Conservation (phyloP, 2,113 vertebrate species). For the Psilopogon haemacephalus region DNA sequence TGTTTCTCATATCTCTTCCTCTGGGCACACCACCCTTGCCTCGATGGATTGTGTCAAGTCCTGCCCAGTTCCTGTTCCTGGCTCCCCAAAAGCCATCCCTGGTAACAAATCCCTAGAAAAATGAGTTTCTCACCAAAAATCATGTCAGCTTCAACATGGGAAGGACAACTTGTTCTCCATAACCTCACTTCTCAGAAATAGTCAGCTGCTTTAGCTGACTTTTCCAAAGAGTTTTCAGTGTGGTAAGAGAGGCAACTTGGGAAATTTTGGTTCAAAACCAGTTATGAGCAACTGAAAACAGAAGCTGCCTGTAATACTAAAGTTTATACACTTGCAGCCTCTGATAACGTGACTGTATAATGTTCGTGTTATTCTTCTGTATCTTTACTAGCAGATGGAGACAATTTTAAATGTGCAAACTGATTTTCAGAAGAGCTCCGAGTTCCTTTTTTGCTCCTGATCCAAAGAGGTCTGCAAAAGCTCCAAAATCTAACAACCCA, state of each 20-base stretch:
- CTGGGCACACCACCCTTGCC: rapidly evolving
- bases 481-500: neutral
- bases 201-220: neutral
- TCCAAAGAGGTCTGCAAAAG: neutral
- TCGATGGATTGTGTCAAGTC: neutral
- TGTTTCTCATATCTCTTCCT: neutral
- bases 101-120: neutral
- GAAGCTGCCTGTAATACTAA: neutral
- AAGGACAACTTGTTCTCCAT: neutral
- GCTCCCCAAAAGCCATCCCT: neutral
- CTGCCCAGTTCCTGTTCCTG: neutral
- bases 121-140: rapidly evolving
- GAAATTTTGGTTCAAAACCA: neutral
- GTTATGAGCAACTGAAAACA: neutral
- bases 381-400: neutral
- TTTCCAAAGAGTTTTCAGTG: neutral
- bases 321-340: neutral
- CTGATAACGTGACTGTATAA: rapidly evolving
- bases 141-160: neutral
- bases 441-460: neutral
- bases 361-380: rapidly evolving
- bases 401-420: neutral
- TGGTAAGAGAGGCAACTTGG: neutral
- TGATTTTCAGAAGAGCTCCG: neutral
- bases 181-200: neutral